A percentile compares a stretch with the other conserved stretches of the same genome.
phyloP scores from a whole-genome alignment of 2,113 vertebrate species.

The Piprites chloris region DNA sequence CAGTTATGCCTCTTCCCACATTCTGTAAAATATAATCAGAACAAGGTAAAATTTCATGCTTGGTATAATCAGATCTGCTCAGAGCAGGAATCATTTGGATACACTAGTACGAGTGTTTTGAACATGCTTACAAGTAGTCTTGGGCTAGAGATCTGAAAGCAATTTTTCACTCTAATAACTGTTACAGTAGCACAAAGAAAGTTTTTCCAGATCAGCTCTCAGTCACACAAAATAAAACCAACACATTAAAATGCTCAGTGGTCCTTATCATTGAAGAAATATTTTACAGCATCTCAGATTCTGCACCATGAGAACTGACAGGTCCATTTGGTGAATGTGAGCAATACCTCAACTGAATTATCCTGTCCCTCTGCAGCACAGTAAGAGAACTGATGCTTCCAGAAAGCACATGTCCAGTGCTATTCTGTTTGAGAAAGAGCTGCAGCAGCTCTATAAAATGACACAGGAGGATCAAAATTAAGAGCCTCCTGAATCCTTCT shows the following conservation, averaged over 20 bases:
- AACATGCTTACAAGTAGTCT: neutral
- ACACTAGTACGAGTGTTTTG: neutral
- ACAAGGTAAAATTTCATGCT: neutral
- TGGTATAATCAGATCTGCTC: neutral
- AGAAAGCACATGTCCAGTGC: neutral
- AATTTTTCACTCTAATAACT: neutral
- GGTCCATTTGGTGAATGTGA: neutral
- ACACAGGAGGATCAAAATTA: neutral
- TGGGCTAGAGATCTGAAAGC: neutral
- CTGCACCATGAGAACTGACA: neutral
- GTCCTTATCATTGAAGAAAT: neutral
- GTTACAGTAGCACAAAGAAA: neutral
- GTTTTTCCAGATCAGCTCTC: neutral
- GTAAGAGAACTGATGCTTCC: neutral
- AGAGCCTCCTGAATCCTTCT: neutral
- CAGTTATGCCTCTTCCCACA: neutral
- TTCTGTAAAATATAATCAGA: neutral
- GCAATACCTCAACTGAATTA: neutral
- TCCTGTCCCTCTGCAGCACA: neutral
- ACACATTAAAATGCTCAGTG: neutral
- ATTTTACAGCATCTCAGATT: neutral
- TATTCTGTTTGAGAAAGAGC: neutral
- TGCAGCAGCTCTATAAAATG: neutral
- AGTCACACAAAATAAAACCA: neutral
- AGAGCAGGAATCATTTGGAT: neutral